Conservation (phyloP, 92 coral and sea anemone genomes). For the Porites rus region DNA sequence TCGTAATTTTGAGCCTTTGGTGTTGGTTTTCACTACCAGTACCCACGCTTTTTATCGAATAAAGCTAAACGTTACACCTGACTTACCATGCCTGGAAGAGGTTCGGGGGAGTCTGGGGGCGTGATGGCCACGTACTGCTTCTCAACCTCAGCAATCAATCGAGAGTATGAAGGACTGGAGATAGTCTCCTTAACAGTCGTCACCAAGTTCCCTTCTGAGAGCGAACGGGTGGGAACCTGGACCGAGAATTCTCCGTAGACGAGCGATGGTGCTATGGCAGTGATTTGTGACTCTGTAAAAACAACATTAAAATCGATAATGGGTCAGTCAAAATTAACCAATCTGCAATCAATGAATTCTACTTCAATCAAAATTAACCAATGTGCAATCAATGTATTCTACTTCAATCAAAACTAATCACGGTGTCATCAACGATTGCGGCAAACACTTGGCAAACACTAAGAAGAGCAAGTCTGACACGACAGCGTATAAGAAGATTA, state of each 20-base stretch:
- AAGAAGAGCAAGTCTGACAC: too few relatives aligned
- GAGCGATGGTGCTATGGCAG: slow-evolving; percentile 24
- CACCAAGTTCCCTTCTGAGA: slow-evolving; percentile 49
- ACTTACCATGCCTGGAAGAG: slow-evolving; percentile 70
- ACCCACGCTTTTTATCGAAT: not conserved
- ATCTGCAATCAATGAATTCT: too few relatives aligned
- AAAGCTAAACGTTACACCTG: slow-evolving; percentile 6
- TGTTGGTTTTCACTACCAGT: too few relatives aligned
- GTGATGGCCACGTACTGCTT: slow-evolving; percentile 97
- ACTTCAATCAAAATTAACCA: not conserved
- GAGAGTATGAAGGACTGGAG: slow-evolving; percentile 71
- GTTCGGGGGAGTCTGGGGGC: slow-evolving; percentile 97
- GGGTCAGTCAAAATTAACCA: not conserved
- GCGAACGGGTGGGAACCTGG: not conserved
- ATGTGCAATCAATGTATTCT: too few relatives aligned
- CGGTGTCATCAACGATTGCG: too few relatives aligned
- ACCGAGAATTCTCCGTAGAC: slow-evolving; percentile 31
- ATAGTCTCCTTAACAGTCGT: slow-evolving; percentile 85
- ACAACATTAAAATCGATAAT: not conserved
- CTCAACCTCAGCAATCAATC: slow-evolving; percentile 93
- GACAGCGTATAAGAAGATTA: too few relatives aligned
- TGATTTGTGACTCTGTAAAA: slow-evolving; percentile 6
- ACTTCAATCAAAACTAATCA: not conserved
- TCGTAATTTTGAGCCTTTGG: too few relatives aligned
- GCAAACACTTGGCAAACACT: too few relatives aligned